Evolutionary conservation across 2,888 invertebrate genomes (phyloP), one percentile per base, ranked within the genome.

Genomic region (Cetonia aurata): DNA sequence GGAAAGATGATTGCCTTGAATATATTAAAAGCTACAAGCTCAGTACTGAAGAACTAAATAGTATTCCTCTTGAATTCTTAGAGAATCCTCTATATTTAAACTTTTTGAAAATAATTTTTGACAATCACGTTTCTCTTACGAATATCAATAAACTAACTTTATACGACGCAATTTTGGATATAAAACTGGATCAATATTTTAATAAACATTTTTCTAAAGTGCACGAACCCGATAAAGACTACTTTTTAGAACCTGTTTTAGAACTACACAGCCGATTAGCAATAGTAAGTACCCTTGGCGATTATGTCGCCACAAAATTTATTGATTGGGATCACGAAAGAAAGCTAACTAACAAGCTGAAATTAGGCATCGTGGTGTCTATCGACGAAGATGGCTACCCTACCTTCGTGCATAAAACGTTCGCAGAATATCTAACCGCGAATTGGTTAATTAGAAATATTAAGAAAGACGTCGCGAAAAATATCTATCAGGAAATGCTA

Each of bases 21-120:
- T 44, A 42, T 19, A 6, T 59, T 6, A 17, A 44, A 6, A 12
- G 25, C 6, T 42, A 19, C 12, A n/a, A 19, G 10, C 19, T 59
- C 8, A n/a, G 19, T 59, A 44, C 13, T 6, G 10, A 12, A 10
- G 42, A 44, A 6, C 19, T 59, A 19, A 12, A 42, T 9, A 15
- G 17, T 12, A 44, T 44, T n/a, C 44, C 59, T 19, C 19, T 8
- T 42, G 59, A 42, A 59, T 42, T 59, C 42, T 41, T 44, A 19
- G 17, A 12, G 6, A 59, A 44, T 19, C 59, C 59, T 19, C 10
- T 59, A 42, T 59, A 59, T 4, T 44, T 59, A 19, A 42, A 59
- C n/a, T 42, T 41, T 41, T 19, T 59, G 4, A 25, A 42, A 42
- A 19, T 13, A 3, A 19, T 44, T 3, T 15, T 9, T 17, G 19